These are phyloP conservation scores for Drosophila quinaria DNA, from an alignment of 2,888 invertebrate species.

Conservation along the genomic window DNA sequence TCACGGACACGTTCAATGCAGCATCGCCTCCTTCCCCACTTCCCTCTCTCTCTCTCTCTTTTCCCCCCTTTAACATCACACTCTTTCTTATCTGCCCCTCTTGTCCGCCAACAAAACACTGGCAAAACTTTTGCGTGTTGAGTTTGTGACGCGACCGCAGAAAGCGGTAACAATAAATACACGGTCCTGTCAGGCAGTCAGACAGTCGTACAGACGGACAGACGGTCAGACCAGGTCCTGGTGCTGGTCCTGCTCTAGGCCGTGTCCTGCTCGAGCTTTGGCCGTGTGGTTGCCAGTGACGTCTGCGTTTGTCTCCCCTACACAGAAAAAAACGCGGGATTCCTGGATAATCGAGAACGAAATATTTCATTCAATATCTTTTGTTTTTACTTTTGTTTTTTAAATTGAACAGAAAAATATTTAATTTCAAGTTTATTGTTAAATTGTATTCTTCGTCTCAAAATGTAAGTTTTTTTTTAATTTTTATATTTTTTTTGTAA, in stretches of 20 bases:
- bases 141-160: conserved; percentile 54
- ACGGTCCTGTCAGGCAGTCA: conserved; percentile 47
- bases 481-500: too few relatives aligned
- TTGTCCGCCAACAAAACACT: conserved; percentile 28
- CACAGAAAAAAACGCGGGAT: too few relatives aligned
- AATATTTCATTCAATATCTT: too few relatives aligned
- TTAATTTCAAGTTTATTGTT: too few relatives aligned
- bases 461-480: too few relatives aligned
- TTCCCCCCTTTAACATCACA: background rate
- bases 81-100: background rate
- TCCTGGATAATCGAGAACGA: too few relatives aligned
- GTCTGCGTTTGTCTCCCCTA: conserved; percentile 11
- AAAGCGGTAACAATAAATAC: conserved; percentile 79
- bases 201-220: conserved; percentile 1
- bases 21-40: background rate
- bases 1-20: conserved; percentile 49
- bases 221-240: conserved; percentile 1
- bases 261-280: conserved; percentile 6
- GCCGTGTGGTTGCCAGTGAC: conserved; percentile 17
- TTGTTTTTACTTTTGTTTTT: too few relatives aligned
- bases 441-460: too few relatives aligned
- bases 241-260: background rate
- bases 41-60: too few relatives aligned
- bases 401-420: too few relatives aligned
- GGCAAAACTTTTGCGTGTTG: conserved; percentile 54